phyloP scores from a whole-genome alignment of 2,888 invertebrate species.

The Bombylius major region DNA sequence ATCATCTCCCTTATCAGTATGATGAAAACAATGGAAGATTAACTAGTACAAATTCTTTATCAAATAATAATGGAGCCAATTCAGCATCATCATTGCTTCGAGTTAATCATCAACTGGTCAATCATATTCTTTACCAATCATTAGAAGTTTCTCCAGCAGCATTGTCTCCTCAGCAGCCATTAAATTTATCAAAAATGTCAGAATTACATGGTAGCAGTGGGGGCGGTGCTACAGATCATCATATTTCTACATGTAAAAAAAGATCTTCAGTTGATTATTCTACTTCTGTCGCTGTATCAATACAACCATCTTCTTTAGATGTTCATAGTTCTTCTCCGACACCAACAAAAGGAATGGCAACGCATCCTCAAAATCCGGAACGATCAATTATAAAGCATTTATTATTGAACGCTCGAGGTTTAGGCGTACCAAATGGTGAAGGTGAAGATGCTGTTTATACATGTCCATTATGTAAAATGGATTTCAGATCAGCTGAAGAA shows the following conservation, averaged over 20 bases:
- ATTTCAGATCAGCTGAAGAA: conserved; percentile 68
- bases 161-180: conserved; percentile 36
- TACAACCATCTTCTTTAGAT: not conserved
- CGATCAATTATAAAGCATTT: conserved; percentile 66
- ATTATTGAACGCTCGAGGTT: conserved; percentile 52
- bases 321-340: not conserved
- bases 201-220: conserved; percentile 34
- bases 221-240: conserved; percentile 23
- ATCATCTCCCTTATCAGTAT: not conserved
- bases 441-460: conserved; percentile 50
- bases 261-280: conserved; percentile 45
- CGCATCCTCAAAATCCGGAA: conserved; percentile 43
- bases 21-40: not conserved
- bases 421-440: conserved; percentile 40
- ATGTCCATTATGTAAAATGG: conserved; percentile 65
- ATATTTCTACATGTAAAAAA: conserved; percentile 36
- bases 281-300: conserved; percentile 24
- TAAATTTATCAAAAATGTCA: conserved; percentile 32
- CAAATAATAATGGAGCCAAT: not conserved
- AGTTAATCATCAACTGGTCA: not conserved
- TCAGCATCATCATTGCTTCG: not conserved
- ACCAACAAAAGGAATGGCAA: not conserved
- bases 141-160: not conserved
- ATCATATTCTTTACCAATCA: too few relatives aligned
- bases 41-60: not conserved